Evolutionary conservation across 2,888 invertebrate species (phyloP).

Genomic region (Hypsopygia costalis): DNA sequence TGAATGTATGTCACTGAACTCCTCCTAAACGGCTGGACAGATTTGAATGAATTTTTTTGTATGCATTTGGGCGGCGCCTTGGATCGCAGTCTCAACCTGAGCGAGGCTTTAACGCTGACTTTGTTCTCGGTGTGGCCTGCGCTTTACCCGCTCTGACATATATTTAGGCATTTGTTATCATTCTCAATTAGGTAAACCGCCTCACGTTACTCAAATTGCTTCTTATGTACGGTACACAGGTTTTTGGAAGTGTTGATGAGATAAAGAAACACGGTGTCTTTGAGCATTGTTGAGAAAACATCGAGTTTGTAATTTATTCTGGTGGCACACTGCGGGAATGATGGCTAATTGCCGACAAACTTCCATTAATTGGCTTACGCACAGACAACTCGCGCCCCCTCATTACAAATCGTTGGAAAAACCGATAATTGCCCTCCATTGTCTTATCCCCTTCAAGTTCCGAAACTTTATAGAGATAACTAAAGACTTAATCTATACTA

Average conservation of each 20-base stretch:
- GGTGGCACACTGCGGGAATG: constrained; percentile 34
- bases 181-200: constrained; percentile 15
- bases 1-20: too few relatives aligned
- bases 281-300: constrained; percentile 7
- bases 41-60: too few relatives aligned
- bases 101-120: too few relatives aligned
- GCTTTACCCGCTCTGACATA: constrained; percentile 2
- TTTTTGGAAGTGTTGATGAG: not conserved
- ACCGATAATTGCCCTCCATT: constrained; percentile 29
- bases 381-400: constrained; percentile 34
- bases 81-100: too few relatives aligned
- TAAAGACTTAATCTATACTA: not conserved
- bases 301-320: constrained; percentile 47
- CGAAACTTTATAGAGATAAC: not conserved
- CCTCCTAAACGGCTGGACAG: too few relatives aligned
- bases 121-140: too few relatives aligned
- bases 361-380: constrained; percentile 50
- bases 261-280: not conserved
- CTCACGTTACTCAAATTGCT: constrained; percentile 14
- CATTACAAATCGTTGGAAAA: constrained; percentile 36
- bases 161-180: constrained; percentile 18
- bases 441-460: constrained; percentile 14
- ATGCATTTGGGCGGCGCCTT: too few relatives aligned
- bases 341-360: constrained; percentile 53
- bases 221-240: constrained; percentile 1